A percentile compares a stretch with the other conserved stretches of the same genome.
These are phyloP conservation scores for Meganola albula DNA, from an alignment of 2,888 invertebrate species.

Conservation along the genomic window DNA sequence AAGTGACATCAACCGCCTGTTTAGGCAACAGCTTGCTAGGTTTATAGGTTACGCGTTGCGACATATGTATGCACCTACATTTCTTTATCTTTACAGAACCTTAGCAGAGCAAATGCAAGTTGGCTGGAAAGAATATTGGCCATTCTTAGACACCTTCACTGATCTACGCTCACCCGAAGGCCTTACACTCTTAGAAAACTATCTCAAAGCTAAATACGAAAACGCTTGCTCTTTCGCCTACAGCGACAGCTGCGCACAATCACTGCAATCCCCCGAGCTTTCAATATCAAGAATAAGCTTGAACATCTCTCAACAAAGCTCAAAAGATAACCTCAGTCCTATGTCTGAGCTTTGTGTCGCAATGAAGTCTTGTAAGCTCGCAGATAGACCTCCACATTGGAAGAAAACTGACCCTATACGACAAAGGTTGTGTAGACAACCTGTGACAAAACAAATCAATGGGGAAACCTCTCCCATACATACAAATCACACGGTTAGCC, in stretches of 20 bases:
- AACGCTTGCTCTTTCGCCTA: slow-evolving; percentile 56
- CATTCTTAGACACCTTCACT: slow-evolving; percentile 88
- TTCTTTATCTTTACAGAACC: too few species aligned
- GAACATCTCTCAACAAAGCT: slow-evolving; percentile 35
- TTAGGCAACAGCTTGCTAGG: too few species aligned
- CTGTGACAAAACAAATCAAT: slow-evolving; percentile 40
- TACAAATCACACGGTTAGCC: slow-evolving; percentile 58
- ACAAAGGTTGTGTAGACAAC: slow-evolving; percentile 55
- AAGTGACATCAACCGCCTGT: too few species aligned
- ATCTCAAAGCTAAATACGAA: slow-evolving; percentile 79
- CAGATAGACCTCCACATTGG: slow-evolving; percentile 50
- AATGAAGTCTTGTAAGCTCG: slow-evolving; percentile 75
- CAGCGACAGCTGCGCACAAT: slow-evolving; percentile 52
- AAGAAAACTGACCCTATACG: slow-evolving; percentile 53
- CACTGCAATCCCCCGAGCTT: slow-evolving; percentile 40
- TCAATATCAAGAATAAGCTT: slow-evolving; percentile 54
- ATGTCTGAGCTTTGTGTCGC: slow-evolving; percentile 79
- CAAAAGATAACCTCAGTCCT: slow-evolving; percentile 61
- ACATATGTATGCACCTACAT: too few species aligned
- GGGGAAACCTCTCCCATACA: slow-evolving; percentile 41
- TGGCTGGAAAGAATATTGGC: slow-evolving; percentile 96
- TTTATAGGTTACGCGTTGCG: too few species aligned
- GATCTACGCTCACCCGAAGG: slow-evolving; percentile 87
- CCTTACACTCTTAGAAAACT: slow-evolving; percentile 84
- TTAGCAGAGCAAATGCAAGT: slow-evolving; percentile 84